Evolutionary conservation across 2,888 invertebrate species (phyloP), one percentile per base, ranked within the genome.

Genomic region (Ypsolopha scabrella): DNA sequence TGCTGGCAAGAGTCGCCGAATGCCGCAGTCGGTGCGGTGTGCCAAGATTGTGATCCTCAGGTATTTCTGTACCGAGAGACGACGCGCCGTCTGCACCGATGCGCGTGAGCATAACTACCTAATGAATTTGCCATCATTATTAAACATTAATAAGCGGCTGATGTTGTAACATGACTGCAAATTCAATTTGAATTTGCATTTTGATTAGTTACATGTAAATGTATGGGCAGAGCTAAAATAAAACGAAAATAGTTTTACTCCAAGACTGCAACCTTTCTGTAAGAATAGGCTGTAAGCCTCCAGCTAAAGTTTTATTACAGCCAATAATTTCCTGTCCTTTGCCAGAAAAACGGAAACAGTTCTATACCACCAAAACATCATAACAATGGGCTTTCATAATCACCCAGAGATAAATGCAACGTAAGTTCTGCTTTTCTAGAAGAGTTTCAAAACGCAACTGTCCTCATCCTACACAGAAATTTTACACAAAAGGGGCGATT

Each of bases 281-380:
- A n/a, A n/a, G n/a, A n/a, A n/a, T n/a, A n/a, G n/a, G 4, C 24
- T 24, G 24, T 24, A 24, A 24, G 4, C 24, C 24, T 24, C 24
- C 24, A 24, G 4, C 24, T 24, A 24, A n/a, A 24, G 24, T 24
- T 24, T 24, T 24, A 24, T 24, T 24, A 24, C n/a, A n/a, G n/a
- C 24, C 24, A 24, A 24, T 24, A 24, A 48, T 51, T 55, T 59
- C 58, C 58, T 57, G 57, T 51, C 48, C 45, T 48, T 54, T 53
- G 43, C 49, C 13, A 39, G 11, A 24, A 48, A 39, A 51, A 52
- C 53, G 52, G 53, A 56, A 54, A 54, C 48, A 48, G 3, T 11
- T 48, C 33, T 38, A 10, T n/a, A 10, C 2, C 39, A n/a, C 39
- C 9, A 38, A 9, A 1, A 9, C 39, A 38, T 10, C 2, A 2